These are phyloP conservation scores for Synanceia verrucosa DNA, from an alignment of 2,797 vertebrate species.

Conservation along the genomic window DNA sequence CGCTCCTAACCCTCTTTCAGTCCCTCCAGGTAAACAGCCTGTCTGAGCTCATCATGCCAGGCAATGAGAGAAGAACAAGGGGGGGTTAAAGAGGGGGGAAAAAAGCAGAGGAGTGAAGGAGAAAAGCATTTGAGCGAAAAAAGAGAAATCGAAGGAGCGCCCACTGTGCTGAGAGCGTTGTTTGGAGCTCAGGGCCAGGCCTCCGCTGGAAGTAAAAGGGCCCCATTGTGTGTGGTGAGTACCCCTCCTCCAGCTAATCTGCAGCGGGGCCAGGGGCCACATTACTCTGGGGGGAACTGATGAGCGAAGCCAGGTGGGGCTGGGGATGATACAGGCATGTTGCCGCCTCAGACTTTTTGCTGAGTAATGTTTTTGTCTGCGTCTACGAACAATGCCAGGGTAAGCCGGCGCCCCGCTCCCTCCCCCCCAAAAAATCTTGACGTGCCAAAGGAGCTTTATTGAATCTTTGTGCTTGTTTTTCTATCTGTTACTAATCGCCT, in stretches of 20 bases:
- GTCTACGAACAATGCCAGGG: slow-evolving; percentile 1
- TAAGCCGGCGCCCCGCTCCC: neutral
- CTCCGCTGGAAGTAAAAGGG: slow-evolving; percentile 65
- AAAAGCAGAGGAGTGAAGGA: slow-evolving; percentile 31
- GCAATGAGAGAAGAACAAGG: slow-evolving; percentile 34
- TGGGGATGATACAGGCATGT: slow-evolving; percentile 45
- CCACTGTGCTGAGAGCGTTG: slow-evolving; percentile 70
- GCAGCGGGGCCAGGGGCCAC: slow-evolving; percentile 74
- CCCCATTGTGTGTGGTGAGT: slow-evolving; percentile 72
- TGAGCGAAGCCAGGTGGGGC: slow-evolving; percentile 70
- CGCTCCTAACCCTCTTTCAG: slow-evolving; percentile 26
- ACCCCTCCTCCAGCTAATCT: slow-evolving; percentile 70
- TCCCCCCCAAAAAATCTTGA: neutral
- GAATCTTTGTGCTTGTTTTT: neutral
- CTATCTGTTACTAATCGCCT: neutral
- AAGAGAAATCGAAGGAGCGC: slow-evolving; percentile 66
- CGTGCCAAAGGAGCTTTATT: neutral
- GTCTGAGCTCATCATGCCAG: slow-evolving; percentile 45
- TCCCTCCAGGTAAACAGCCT: slow-evolving; percentile 61
- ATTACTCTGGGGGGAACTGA: slow-evolving; percentile 72
- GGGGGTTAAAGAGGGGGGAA: neutral
- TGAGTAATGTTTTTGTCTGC: slow-evolving; percentile 40
- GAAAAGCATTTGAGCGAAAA: slow-evolving; percentile 53
- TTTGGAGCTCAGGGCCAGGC: slow-evolving; percentile 64
- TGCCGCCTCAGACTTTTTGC: slow-evolving; percentile 53